phyloP scores from a whole-genome alignment of 2,888 invertebrate genomes.

The Drosophila maculinotata region DNA sequence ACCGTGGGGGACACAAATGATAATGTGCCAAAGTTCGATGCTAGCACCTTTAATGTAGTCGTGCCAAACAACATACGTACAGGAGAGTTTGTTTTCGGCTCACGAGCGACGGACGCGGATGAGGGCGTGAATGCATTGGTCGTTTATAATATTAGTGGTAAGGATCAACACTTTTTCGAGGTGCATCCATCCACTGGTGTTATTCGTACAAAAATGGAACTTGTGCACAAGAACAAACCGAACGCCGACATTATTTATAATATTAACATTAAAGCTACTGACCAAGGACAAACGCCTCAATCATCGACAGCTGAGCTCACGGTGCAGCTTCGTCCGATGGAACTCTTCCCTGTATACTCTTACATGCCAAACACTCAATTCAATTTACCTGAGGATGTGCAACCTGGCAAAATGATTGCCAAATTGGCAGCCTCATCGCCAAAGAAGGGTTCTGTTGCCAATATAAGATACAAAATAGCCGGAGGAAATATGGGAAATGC shows the following conservation, averaged over 20 bases:
- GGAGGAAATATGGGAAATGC: slow-evolving; percentile 97
- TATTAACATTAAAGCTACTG: slow-evolving; percentile 92
- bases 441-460: slow-evolving; percentile 90
- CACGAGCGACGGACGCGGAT: slow-evolving; percentile 94
- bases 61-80: slow-evolving; percentile 92
- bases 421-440: slow-evolving; percentile 92
- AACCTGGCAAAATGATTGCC: slow-evolving; percentile 91
- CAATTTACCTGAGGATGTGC: slow-evolving; percentile 91
- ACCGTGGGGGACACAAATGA: slow-evolving; percentile 93
- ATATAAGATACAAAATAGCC: slow-evolving; percentile 92
- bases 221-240: slow-evolving; percentile 83
- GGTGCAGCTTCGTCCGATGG: slow-evolving; percentile 91
- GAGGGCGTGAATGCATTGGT: slow-evolving; percentile 93
- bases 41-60: slow-evolving; percentile 91
- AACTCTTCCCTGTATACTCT: slow-evolving; percentile 92
- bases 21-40: slow-evolving; percentile 92
- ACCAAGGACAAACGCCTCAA: slow-evolving; percentile 89
- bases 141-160: slow-evolving; percentile 91
- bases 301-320: slow-evolving; percentile 91
- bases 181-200: slow-evolving; percentile 94
- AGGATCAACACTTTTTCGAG: slow-evolving; percentile 91
- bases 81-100: slow-evolving; percentile 96
- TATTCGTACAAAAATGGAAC: slow-evolving; percentile 90
- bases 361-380: slow-evolving; percentile 90
- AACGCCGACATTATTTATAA: slow-evolving; percentile 88